Base-by-base conservation (phyloP, 2,888 invertebrate genomes). In the Drosophila bunnanda region DNA sequence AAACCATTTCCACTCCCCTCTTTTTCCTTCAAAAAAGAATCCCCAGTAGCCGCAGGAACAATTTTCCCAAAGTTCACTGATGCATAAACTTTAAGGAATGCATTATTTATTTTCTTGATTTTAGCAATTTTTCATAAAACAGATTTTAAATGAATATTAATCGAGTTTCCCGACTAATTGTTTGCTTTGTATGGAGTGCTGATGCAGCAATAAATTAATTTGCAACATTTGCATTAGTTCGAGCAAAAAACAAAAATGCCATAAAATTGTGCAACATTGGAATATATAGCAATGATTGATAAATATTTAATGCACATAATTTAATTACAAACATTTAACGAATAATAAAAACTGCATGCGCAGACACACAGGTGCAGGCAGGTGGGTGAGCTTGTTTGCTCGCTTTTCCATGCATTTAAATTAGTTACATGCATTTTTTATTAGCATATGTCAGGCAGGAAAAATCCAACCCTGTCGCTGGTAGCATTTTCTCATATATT, bases 391-490 rank as follows among this genome's bases (percentile, higher is more conserved):
- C 30, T 28, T 50, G 36, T 61, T 56, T 57, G 30, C 41, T 20
- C 64, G 25, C 56, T 32, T 56, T 65, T 54, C 71, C 88, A 84
- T 82, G 82, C 85, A 82, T 82, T 73, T 87, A 84, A 87, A 82
- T 82, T 84, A 84, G 79, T 75, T 50, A 38, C 70, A 82, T 82
- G 67, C 25, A 84, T 82, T 67, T 69, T 87, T 71, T 73, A 82
- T 84, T 54, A 73, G 46, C 66, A 54, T 36, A 62, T 55, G 50
- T 28, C 46, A 50, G 43, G 52, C 7, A 25, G 13, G 13, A 56
- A 56, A 39, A 76, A 60, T 54, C 50, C 36, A 20, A n/a, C 8
- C 39, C 34, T 28, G 39, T 64, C 41, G 9, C 17, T 7, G 17
- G 39, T 25, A 22, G 39, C 36, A 50, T 59, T 56, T 48, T 48